These are phyloP conservation scores for Cossypha caffra DNA, from an alignment of 2,797 vertebrate species.

Conservation along the genomic window DNA sequence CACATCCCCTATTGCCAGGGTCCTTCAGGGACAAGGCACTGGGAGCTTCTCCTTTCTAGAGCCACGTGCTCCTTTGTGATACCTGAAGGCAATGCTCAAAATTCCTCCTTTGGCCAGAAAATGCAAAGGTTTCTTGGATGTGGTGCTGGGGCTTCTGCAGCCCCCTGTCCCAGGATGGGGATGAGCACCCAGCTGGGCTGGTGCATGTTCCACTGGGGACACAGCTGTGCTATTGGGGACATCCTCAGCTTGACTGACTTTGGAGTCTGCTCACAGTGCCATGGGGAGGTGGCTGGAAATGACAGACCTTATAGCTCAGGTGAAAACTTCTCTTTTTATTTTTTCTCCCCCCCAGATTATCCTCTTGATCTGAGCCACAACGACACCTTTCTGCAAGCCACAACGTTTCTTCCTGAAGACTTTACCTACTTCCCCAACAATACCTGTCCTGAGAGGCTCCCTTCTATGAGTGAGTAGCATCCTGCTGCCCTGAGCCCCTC, in stretches of 20 bases:
- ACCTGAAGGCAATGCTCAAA: not conserved
- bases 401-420: slow-evolving; percentile 91
- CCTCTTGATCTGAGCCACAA: slow-evolving; percentile 91
- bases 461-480: slow-evolving; percentile 91
- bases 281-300: not conserved
- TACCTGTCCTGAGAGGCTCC: slow-evolving; percentile 90
- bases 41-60: not conserved
- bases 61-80: not conserved
- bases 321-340: not conserved
- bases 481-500: not conserved
- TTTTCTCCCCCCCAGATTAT: slow-evolving; percentile 81
- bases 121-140: not conserved
- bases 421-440: slow-evolving; percentile 91
- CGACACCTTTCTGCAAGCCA: slow-evolving; percentile 85
- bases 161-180: not conserved
- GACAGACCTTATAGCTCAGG: not conserved
- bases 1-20: fast-evolving
- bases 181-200: not conserved
- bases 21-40: not conserved
- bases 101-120: not conserved
- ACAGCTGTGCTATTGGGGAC: not conserved
- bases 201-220: not conserved
- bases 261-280: not conserved
- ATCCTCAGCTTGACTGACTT: not conserved
- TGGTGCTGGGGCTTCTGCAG: not conserved